Base-by-base conservation (phyloP, 2,113 vertebrate genomes). In the Lutjanus erythropterus region DNA sequence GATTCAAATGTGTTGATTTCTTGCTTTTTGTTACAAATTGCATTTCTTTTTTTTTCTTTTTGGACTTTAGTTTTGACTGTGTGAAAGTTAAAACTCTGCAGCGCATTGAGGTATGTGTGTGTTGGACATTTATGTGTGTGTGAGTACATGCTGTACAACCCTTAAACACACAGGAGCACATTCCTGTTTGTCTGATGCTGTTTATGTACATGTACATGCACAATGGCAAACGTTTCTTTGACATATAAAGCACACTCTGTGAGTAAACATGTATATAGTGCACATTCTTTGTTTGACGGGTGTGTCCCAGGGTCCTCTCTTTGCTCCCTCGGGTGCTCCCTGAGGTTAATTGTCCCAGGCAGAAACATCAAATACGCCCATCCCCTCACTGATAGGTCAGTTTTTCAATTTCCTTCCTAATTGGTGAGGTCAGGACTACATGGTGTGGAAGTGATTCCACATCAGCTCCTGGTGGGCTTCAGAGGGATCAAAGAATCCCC, bases 401-500 rank as follows among this genome's bases (percentile, higher is more conserved):
- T 58, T 64, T 87, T 82, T 84, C 81, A 75, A 60, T 88, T 61
- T 82, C 69, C 70, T 23, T 19, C 41, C 19, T 78, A 84, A 83
- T 68, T 78, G 81, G 50, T 50, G n/a, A 72, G 76, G 75, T 80
- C 70, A 78, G 71, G 44, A 31, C 33, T 50, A 59, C 78, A 60
- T 19, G 50, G 23, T 69, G 78, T 27, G 71, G 46, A 65, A 60
- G 19, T 67, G 50, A 80, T 65, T 71, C 23, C 55, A 67, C 56
- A 25, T 46, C 70, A 46, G 35, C n/a, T 61, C 78, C 53, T 5
- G 5, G 18, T 50, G 66, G 49, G 44, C 27, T 47, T 68, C 61
- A 25, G 21, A 9, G 56, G 27, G 44, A 83, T 81, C 66, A 85
- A 61, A 75, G 72, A 39, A 55, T 31, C 52, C 50, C 53, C 59